phyloP scores from a whole-genome alignment of 2,888 invertebrate species.

The Dastarcus helophoroides region DNA sequence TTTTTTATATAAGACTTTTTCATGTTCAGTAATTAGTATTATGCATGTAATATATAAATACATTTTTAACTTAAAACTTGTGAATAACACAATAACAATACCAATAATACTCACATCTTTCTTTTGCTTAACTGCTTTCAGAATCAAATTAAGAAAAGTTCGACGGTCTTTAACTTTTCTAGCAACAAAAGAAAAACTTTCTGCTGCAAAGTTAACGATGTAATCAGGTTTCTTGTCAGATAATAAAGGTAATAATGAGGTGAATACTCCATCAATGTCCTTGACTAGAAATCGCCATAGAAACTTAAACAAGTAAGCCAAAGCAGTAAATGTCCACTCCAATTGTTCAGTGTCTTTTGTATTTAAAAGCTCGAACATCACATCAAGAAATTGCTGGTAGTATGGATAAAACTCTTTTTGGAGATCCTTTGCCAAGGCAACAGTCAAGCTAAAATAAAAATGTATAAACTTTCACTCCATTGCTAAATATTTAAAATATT shows the following conservation, averaged over 20 bases:
- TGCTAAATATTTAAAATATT: constrained; percentile 1
- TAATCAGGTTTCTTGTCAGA: constrained; percentile 69
- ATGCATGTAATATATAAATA: too few species aligned
- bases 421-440: constrained; percentile 78
- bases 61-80: too few species aligned
- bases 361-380: constrained; percentile 57
- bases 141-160: constrained; percentile 56
- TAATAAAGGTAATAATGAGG: constrained; percentile 61
- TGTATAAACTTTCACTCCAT: not conserved
- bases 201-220: constrained; percentile 87
- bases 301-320: constrained; percentile 85
- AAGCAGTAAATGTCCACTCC: constrained; percentile 74
- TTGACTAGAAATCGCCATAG: constrained; percentile 73
- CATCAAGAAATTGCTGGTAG: constrained; percentile 63
- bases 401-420: constrained; percentile 81
- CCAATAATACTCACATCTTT: constrained; percentile 51
- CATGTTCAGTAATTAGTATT: too few species aligned
- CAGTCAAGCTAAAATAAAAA: constrained; percentile 53
- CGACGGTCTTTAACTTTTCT: constrained; percentile 74
- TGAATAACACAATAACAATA: too few species aligned
- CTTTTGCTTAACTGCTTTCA: constrained; percentile 53
- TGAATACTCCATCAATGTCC: constrained; percentile 63
- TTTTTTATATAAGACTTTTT: too few species aligned
- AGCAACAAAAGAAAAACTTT: constrained; percentile 91
- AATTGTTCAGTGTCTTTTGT: constrained; percentile 73